Conservation (phyloP, 1,140 invertebrate genomes). For the Eriocheir sinensis region DNA sequence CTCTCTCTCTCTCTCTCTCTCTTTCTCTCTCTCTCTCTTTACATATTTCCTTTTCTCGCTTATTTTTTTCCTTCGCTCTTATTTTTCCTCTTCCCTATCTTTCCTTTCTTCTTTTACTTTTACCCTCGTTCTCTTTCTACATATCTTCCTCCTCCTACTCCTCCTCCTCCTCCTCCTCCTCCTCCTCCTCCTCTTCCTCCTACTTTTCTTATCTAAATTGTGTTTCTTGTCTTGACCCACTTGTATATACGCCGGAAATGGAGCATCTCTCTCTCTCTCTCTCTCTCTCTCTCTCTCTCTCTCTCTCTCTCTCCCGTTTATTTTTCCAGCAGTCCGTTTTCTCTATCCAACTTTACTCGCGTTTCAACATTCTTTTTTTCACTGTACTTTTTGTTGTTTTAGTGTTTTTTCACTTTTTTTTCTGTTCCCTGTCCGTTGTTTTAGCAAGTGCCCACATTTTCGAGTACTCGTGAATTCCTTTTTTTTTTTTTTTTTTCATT, state of each 20-base stretch:
- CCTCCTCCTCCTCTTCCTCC: not conserved
- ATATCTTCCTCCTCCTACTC: not conserved
- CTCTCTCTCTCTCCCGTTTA: not conserved
- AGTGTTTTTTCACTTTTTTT: too few species aligned
- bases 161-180: not conserved
- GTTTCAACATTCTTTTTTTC: too few species aligned
- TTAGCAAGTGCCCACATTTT: too few species aligned
- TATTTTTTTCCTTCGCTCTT: not conserved
- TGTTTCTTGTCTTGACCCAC: not conserved
- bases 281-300: constrained; percentile 22
- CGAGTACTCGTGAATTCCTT: not conserved
- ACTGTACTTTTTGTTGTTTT: too few species aligned
- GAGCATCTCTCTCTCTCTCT: constrained; percentile 13
- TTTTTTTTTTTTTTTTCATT: not conserved
- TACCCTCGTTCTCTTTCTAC: not conserved
- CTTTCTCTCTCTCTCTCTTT: not conserved
- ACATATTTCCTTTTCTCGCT: not conserved
- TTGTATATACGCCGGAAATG: not conserved
- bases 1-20: not conserved
- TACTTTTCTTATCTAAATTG: not conserved
- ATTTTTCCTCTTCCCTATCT: too few species aligned
- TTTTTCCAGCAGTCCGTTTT: not conserved
- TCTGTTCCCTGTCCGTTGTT: too few species aligned
- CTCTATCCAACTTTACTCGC: not conserved
- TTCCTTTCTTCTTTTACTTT: too few species aligned